Conservation (phyloP, 1,140 invertebrate species). For the Drosophila asahinai region DNA sequence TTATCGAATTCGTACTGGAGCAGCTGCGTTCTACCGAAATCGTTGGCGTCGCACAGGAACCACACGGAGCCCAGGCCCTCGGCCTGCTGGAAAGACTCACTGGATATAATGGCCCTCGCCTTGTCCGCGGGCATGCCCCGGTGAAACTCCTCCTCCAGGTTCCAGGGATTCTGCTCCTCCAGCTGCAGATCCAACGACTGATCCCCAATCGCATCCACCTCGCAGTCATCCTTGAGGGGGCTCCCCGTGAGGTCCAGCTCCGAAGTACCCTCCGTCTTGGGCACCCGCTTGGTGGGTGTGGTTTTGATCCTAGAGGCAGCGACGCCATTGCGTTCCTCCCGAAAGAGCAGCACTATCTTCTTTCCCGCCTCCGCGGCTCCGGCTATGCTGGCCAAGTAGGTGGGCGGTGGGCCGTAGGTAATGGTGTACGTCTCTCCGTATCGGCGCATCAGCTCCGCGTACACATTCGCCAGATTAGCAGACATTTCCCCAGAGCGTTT, state of each 20-base stretch:
- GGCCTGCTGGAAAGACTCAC: constrained; percentile 54
- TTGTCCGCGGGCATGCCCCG: constrained; percentile 55
- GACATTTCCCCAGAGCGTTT: constrained; percentile 35
- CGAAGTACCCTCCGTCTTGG: constrained; percentile 14
- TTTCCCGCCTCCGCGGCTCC: constrained; percentile 51
- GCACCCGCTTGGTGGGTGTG: constrained; percentile 53
- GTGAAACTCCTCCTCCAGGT: constrained; percentile 74
- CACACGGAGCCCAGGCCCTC: constrained; percentile 71
- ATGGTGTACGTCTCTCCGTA: constrained; percentile 72
- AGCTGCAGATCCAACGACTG: constrained; percentile 64
- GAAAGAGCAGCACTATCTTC: constrained; percentile 71
- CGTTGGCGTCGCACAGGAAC: constrained; percentile 73
- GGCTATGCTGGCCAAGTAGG: constrained; percentile 56
- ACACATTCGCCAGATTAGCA: constrained; percentile 67
- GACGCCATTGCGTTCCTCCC: constrained; percentile 54
- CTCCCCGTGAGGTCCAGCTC: constrained; percentile 78
- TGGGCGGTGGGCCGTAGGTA: constrained; percentile 61
- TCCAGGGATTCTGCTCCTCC: constrained; percentile 65
- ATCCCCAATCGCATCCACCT: constrained; percentile 71
- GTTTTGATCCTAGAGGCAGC: constrained; percentile 6
- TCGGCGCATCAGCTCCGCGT: constrained; percentile 63
- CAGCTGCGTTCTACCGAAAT: constrained; percentile 59
- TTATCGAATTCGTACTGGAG: constrained; percentile 68
- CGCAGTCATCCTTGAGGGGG: constrained; percentile 78
- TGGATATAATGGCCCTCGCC: constrained; percentile 62